A percentile compares a stretch with the other conserved stretches of the same genome.
These are phyloP conservation scores for Octodonta nipae DNA, from an alignment of 2,888 invertebrate genomes.

Conservation along the genomic window DNA sequence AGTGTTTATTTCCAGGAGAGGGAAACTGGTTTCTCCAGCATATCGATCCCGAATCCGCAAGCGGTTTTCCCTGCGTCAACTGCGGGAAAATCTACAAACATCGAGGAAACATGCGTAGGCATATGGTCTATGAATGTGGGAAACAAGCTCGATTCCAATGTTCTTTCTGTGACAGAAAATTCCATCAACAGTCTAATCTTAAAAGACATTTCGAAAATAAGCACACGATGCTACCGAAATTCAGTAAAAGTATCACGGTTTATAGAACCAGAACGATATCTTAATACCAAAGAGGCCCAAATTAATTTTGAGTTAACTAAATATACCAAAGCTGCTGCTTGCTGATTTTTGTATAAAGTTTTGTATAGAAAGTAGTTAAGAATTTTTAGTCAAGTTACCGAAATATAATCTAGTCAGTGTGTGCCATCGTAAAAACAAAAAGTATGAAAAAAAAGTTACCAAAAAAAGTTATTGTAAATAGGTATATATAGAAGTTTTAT, in stretches of 20 bases:
- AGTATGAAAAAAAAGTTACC: no score
- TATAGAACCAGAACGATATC: constrained; percentile 21
- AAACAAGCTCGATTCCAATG: constrained; percentile 34
- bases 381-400: no score
- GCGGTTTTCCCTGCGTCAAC: constrained; percentile 42
- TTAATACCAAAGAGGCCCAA: constrained; percentile 6
- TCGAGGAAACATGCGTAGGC: constrained; percentile 61
- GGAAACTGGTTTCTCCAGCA: constrained; percentile 27
- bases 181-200: constrained; percentile 38
- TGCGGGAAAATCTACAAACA: constrained; percentile 76
- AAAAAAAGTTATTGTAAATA: no score
- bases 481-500: no score
- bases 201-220: constrained; percentile 34
- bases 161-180: constrained; percentile 42
- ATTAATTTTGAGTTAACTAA: no score
- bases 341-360: no score
- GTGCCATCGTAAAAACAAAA: no score
- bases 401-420: no score
- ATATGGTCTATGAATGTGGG: constrained; percentile 51
- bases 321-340: no score
- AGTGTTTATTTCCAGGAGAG: constrained; percentile 35
- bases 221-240: constrained; percentile 25
- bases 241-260: constrained; percentile 26
- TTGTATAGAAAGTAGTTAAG: no score
- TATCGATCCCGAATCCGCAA: constrained; percentile 23